These are phyloP conservation scores for Dasypolia templi DNA, from an alignment of 2,888 invertebrate genomes.

Conservation along the genomic window DNA sequence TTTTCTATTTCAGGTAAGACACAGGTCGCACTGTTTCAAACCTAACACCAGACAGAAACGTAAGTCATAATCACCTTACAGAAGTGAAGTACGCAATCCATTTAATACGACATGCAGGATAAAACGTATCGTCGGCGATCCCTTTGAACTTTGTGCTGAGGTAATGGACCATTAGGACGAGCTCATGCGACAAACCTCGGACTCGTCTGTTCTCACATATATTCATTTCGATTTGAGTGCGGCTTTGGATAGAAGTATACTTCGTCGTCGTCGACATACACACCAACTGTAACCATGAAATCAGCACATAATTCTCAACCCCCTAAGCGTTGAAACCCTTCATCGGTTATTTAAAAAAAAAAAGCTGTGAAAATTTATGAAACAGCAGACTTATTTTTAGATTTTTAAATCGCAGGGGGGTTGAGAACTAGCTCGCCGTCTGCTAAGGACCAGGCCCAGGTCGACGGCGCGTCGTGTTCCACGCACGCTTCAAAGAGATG, in stretches of 20 bases:
- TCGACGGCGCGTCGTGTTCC: too few species aligned
- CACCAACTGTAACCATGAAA: too few species aligned
- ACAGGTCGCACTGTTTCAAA: too few species aligned
- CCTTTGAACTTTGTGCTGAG: conserved; percentile 58
- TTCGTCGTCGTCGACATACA: background rate
- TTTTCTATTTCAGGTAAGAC: conserved; percentile 50
- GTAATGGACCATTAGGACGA: conserved; percentile 70
- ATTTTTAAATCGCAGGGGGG: too few species aligned
- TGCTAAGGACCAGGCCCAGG: too few species aligned
- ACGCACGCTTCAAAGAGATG: too few species aligned
- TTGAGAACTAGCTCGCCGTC: too few species aligned
- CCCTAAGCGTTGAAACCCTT: too few species aligned
- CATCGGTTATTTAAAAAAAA: too few species aligned
- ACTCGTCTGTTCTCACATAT: conserved; percentile 8
- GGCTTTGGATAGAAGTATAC: background rate
- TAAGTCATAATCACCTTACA: conserved; percentile 13
- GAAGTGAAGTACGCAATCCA: conserved; percentile 28
- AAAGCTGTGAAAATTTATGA: too few species aligned
- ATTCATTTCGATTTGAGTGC: conserved; percentile 10
- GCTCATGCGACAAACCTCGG: conserved; percentile 31
- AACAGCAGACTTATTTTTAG: too few species aligned
- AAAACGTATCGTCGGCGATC: conserved; percentile 40
- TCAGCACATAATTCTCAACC: too few species aligned
- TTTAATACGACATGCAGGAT: conserved; percentile 47
- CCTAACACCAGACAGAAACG: background rate